These are phyloP conservation scores for Orbicella faveolata DNA, from an alignment of 64 coral and sea anemone genomes.

Conservation along the genomic window DNA sequence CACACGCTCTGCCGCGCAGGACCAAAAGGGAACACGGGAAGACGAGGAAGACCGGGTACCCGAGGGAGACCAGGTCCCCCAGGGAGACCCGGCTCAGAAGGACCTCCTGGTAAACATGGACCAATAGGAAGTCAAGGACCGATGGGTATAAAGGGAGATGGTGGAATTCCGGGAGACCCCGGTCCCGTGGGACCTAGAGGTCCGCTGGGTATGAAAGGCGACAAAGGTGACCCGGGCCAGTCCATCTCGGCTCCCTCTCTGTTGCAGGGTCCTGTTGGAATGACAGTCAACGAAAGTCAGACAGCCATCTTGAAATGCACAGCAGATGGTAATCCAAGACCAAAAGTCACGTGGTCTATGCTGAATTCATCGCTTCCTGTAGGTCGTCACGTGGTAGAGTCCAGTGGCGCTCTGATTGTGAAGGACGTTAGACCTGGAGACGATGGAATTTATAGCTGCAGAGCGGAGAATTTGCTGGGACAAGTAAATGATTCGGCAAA, in stretches of 20 bases:
- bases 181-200: slow-evolving; percentile 52
- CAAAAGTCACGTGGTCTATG: too few species aligned
- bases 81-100: slow-evolving; percentile 36
- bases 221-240: slow-evolving; percentile 34
- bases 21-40: slow-evolving; percentile 47
- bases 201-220: slow-evolving; percentile 16
- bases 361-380: too few species aligned
- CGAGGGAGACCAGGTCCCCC: slow-evolving; percentile 29
- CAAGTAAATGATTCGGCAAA: too few species aligned
- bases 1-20: slow-evolving; percentile 46
- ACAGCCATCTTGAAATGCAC: too few species aligned
- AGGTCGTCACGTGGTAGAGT: too few species aligned
- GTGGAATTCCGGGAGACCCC: slow-evolving; percentile 17
- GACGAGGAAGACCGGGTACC: slow-evolving; percentile 32
- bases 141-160: slow-evolving; percentile 27
- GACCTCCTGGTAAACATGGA: slow-evolving; percentile 59
- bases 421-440: too few species aligned
- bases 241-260: slow-evolving; percentile 46
- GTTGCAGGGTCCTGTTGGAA: slow-evolving; percentile 5
- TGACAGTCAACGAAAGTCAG: slow-evolving; percentile 35
- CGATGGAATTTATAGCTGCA: too few species aligned
- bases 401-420: too few species aligned
- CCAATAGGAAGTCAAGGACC: slow-evolving; percentile 6
- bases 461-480: too few species aligned
- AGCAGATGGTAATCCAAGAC: too few species aligned